Evolutionary conservation across 2,113 vertebrate species (phyloP).

Genomic region (Ginglymostoma cirratum): DNA sequence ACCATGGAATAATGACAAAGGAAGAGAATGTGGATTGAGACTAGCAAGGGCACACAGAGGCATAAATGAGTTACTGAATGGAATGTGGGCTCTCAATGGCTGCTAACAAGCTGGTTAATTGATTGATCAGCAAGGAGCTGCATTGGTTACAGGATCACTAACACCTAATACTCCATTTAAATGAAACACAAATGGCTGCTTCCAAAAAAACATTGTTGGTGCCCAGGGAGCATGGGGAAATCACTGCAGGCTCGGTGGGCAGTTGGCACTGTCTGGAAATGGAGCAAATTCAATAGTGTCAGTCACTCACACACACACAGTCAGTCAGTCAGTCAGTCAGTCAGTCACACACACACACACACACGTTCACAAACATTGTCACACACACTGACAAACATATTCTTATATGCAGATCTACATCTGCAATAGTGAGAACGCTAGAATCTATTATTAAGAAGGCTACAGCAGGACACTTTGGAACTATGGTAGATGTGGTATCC

Average conservation of each 20-base stretch:
- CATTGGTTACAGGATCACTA: not conserved
- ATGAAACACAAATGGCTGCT: not conserved
- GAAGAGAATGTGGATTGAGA: not conserved
- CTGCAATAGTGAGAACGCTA: too few relatives aligned
- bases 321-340: too few relatives aligned
- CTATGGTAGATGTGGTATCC: too few relatives aligned
- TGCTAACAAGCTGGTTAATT: not conserved
- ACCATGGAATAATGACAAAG: not conserved
- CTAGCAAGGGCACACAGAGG: not conserved
- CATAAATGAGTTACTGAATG: not conserved
- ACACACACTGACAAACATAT: too few relatives aligned
- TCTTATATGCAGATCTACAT: too few relatives aligned
- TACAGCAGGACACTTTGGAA: too few relatives aligned
- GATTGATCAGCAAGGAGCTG: not conserved
- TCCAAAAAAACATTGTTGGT: not conserved
- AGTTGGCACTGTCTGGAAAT: not conserved
- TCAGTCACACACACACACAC: too few relatives aligned
- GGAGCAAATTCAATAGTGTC: too few relatives aligned
- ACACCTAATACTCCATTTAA: not conserved
- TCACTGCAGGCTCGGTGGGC: not conserved
- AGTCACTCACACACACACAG: too few relatives aligned
- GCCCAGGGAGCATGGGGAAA: not conserved
- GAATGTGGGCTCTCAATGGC: not conserved
- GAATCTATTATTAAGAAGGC: too few relatives aligned
- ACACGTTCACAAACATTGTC: too few relatives aligned